phyloP scores from a whole-genome alignment of 2,797 vertebrate genomes.

The Crenuchus spilurus region DNA sequence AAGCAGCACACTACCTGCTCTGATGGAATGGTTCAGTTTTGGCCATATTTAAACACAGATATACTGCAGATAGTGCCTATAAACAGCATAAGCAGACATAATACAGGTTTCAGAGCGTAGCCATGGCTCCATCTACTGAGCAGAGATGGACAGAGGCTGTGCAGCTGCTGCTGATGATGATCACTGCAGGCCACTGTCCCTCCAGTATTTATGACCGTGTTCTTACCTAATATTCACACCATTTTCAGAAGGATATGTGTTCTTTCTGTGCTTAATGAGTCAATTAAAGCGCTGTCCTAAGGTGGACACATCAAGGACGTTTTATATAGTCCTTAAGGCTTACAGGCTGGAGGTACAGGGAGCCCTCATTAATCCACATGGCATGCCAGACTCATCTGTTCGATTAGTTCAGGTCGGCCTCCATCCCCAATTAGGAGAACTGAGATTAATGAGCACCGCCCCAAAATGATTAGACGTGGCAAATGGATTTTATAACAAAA shows the following conservation, averaged over 20 bases:
- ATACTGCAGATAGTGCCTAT: slow-evolving; percentile 32
- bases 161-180: background rate
- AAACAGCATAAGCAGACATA: slow-evolving; percentile 3
- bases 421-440: slow-evolving; percentile 3
- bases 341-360: background rate
- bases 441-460: slow-evolving; percentile 12
- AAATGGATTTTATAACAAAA: background rate
- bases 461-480: slow-evolving; percentile 5
- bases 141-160: slow-evolving; percentile 33
- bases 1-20: background rate
- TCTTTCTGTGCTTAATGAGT: slow-evolving; percentile 8
- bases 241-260: background rate
- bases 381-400: slow-evolving; percentile 26
- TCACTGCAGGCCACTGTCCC: slow-evolving; percentile 11
- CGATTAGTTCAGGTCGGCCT: slow-evolving; percentile 27
- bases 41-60: slow-evolving; percentile 1
- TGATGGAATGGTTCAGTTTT: background rate
- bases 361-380: slow-evolving; percentile 22
- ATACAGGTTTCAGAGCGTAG: slow-evolving; percentile 32
- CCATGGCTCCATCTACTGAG: slow-evolving; percentile 61
- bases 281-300: background rate
- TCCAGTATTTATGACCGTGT: background rate
- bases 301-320: slow-evolving; percentile 1
- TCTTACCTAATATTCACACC: background rate
- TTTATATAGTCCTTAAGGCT: background rate